A percentile compares a stretch with the other conserved stretches of the same genome.
Evolutionary conservation across 2,113 vertebrate genomes (phyloP).

Genomic region (Ascaphus truei): DNA sequence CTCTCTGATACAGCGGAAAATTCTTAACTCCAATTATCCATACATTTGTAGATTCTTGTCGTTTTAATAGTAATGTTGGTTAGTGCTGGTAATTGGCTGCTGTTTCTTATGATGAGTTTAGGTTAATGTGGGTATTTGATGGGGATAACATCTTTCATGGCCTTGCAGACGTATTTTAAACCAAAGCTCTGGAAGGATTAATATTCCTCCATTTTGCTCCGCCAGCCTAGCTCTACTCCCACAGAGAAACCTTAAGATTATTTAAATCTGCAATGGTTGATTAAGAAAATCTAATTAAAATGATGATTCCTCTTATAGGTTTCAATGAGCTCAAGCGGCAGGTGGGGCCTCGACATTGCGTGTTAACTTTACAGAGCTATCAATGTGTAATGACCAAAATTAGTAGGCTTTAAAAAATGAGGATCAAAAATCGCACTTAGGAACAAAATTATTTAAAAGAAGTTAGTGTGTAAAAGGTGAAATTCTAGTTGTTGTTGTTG

Average conservation of each 20-base stretch:
- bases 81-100: no score
- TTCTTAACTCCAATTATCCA: no score
- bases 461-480: no score
- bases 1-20: no score
- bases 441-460: no score
- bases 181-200: conserved; percentile 8
- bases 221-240: conserved; percentile 6
- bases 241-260: conserved; percentile 31
- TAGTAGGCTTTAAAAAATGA: background rate
- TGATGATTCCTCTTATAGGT: conserved; percentile 14
- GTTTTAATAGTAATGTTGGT: no score
- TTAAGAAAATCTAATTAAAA: conserved; percentile 34
- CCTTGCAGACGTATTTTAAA: background rate
- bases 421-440: no score
- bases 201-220: conserved; percentile 27
- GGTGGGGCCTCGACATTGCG: conserved; percentile 7
- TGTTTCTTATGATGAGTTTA: no score
- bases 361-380: background rate
- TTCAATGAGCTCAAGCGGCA: conserved; percentile 14
- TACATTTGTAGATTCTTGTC: no score
- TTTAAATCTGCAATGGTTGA: conserved; percentile 29
- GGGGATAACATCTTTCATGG: no score
- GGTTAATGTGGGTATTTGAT: no score
- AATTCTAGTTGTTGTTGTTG: no score
- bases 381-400: background rate